Evolutionary conservation across 2,113 vertebrate genomes (phyloP), one percentile per base, ranked within the genome.

Genomic region (Lepisosteus oculatus): DNA sequence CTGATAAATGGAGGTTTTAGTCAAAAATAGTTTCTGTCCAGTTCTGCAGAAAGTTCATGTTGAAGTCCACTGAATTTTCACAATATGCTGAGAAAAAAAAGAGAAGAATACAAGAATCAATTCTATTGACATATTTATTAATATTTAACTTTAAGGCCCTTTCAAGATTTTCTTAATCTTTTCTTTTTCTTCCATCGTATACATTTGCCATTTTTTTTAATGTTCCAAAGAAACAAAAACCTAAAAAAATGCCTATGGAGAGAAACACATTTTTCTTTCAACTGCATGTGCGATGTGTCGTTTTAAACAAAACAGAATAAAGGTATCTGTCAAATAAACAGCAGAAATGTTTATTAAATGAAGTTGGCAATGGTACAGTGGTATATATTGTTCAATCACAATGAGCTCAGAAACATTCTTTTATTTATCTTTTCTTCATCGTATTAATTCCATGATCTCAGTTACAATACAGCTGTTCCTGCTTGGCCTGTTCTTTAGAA

Each of bases 371-470:
- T 56, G 65, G 75, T 71, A 13, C 47, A 11, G 66, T 69, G 61
- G 72, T 68, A 72, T 79, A 72, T 75, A 66, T 68, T 61, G 69
- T 68, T 67, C 72, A 74, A 73, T 71, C 67, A 71, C 65, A 70
- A 68, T 56, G 61, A 66, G 75, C 63, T 70, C 56, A 44, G 72
- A 62, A 43, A 59, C 57, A 59, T 51, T 51, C 4, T 81, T 90
- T 88, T 68, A 85, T 88, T 86, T 85, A 81, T 88, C 81, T 88
- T 86, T 81, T 45, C 75, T 15, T 68, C 83, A 82, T 84, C 80
- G 77, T 77, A 84, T 80, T 81, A 54, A 43, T 72, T 72, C 65
- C 41, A 14, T 67, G 17, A 67, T 83, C 84, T 89, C 79, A 74
- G 56, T 87, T 81, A 72, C 76, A 77, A 81, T 90, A 87, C 90